phyloP scores from a whole-genome alignment of 2,113 vertebrate species.

The Opisthocomus hoazin region DNA sequence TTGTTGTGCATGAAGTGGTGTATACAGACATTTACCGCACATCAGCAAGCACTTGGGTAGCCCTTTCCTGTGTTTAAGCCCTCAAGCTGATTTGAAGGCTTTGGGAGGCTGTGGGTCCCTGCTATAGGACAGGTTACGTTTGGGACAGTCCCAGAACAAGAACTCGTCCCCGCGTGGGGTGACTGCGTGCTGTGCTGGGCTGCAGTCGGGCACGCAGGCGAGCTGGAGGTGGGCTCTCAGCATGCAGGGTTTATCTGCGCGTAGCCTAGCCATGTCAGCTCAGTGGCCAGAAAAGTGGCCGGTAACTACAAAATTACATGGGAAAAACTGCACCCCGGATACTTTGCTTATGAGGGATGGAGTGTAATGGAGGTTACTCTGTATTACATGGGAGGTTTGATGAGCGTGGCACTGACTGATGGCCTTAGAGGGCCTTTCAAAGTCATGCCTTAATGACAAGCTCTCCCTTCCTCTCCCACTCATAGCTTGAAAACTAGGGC shows the following conservation, averaged over 20 bases:
- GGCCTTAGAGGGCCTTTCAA: not conserved
- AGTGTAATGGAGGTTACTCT: not conserved
- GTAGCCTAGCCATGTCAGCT: not conserved
- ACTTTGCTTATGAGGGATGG: not conserved
- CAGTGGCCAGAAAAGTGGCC: not conserved
- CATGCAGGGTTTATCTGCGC: not conserved
- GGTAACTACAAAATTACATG: not conserved
- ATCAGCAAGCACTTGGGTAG: not conserved
- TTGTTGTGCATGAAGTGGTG: not conserved
- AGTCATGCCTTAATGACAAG: not conserved
- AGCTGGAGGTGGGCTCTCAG: not conserved
- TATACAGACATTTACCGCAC: rapidly evolving
- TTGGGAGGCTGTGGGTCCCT: not conserved
- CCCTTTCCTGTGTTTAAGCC: not conserved
- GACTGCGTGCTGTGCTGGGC: rapidly evolving
- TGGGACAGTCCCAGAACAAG: not conserved
- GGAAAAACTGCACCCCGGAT: rapidly evolving
- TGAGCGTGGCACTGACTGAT: rapidly evolving
- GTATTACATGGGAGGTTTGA: rapidly evolving
- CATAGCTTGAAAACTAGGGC: not conserved
- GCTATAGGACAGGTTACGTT: not conserved
- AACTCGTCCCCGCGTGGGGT: rapidly evolving
- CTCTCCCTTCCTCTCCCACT: not conserved
- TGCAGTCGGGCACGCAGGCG: rapidly evolving
- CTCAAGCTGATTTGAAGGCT: not conserved